Evolutionary conservation across 2,888 invertebrate species (phyloP).

Genomic region (Pachydiplax longipennis): DNA sequence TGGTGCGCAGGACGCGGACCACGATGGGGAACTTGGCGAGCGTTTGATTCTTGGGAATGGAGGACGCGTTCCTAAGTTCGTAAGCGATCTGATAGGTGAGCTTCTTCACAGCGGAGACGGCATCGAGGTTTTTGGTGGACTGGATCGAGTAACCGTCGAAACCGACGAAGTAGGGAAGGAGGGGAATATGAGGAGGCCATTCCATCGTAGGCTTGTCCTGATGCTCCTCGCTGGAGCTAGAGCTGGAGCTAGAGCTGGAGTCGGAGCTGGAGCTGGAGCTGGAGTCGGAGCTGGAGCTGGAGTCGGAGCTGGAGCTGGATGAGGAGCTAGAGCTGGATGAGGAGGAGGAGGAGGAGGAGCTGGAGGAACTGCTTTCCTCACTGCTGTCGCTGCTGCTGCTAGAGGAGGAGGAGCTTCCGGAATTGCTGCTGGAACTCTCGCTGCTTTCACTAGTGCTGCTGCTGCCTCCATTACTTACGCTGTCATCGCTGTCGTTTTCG

Average conservation of each 20-base stretch:
- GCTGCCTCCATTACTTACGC: slow-evolving; percentile 46
- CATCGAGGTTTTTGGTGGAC: slow-evolving; percentile 53
- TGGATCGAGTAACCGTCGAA: slow-evolving; percentile 62
- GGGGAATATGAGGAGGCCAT: slow-evolving; percentile 61
- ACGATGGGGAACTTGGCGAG: slow-evolving; percentile 72
- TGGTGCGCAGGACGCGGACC: slow-evolving; percentile 65
- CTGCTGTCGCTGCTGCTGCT: slow-evolving; percentile 44
- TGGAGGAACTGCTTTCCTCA: slow-evolving; percentile 49
- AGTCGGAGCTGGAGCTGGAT: too few relatives aligned
- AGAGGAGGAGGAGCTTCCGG: background rate
- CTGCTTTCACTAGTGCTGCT: slow-evolving; percentile 48
- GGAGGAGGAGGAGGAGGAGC: too few relatives aligned
- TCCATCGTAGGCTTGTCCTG: slow-evolving; percentile 60
- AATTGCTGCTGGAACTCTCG: background rate
- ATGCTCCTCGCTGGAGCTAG: slow-evolving; percentile 56
- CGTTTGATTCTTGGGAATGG: slow-evolving; percentile 66
- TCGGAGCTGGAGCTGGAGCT: slow-evolving; percentile 52
- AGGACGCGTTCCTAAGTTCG: slow-evolving; percentile 66
- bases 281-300: slow-evolving; percentile 50
- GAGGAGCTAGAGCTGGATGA: too few relatives aligned
- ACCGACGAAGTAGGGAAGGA: slow-evolving; percentile 62
- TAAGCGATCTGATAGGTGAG: slow-evolving; percentile 67
- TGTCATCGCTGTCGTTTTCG: slow-evolving; percentile 41
- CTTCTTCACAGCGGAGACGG: slow-evolving; percentile 55
- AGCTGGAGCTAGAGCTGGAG: slow-evolving; percentile 46